Evolutionary conservation across 1,140 invertebrate species (phyloP).

Genomic region (Drosophila oshimai): DNA sequence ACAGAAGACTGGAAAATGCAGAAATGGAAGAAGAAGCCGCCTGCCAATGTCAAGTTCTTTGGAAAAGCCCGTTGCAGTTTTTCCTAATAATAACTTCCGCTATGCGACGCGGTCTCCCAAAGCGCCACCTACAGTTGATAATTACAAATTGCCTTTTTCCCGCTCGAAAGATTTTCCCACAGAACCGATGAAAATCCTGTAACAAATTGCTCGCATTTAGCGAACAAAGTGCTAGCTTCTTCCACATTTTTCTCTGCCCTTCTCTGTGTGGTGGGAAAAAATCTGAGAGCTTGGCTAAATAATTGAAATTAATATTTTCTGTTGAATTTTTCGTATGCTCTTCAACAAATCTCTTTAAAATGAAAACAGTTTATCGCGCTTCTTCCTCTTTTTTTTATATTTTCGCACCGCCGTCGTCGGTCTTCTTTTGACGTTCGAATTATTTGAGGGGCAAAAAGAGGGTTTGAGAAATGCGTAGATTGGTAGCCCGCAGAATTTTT

Average conservation of each 20-base stretch:
- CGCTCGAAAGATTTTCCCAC: slow-evolving; percentile 38
- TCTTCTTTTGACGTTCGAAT: slow-evolving; percentile 51
- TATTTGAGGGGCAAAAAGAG: background rate
- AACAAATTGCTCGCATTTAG: slow-evolving; percentile 75
- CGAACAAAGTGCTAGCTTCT: slow-evolving; percentile 62
- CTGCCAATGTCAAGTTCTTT: slow-evolving; percentile 55
- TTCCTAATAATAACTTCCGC: slow-evolving; percentile 69
- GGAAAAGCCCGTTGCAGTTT: slow-evolving; percentile 57
- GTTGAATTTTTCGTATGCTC: slow-evolving; percentile 51
- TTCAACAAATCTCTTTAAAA: slow-evolving; percentile 55
- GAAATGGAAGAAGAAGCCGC: slow-evolving; percentile 14
- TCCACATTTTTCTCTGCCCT: slow-evolving; percentile 5
- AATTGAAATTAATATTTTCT: slow-evolving; percentile 77
- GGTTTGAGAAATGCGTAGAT: slow-evolving; percentile 67
- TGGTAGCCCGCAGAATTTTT: slow-evolving; percentile 71
- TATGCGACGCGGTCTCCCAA: slow-evolving; percentile 21
- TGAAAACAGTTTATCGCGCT: slow-evolving; percentile 53
- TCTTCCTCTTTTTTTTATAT: background rate
- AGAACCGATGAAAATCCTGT: slow-evolving; percentile 56
- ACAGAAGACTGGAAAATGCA: slow-evolving; percentile 5
- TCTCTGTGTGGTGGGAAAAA: slow-evolving; percentile 8
- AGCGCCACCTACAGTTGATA: slow-evolving; percentile 69
- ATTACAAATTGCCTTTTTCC: slow-evolving; percentile 57
- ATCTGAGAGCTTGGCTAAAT: slow-evolving; percentile 42
- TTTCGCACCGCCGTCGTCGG: slow-evolving; percentile 37